A percentile compares a stretch with the other conserved stretches of the same genome.
These are phyloP conservation scores for Homarus gammarus DNA, from an alignment of 2,888 invertebrate genomes.

Conservation along the genomic window DNA sequence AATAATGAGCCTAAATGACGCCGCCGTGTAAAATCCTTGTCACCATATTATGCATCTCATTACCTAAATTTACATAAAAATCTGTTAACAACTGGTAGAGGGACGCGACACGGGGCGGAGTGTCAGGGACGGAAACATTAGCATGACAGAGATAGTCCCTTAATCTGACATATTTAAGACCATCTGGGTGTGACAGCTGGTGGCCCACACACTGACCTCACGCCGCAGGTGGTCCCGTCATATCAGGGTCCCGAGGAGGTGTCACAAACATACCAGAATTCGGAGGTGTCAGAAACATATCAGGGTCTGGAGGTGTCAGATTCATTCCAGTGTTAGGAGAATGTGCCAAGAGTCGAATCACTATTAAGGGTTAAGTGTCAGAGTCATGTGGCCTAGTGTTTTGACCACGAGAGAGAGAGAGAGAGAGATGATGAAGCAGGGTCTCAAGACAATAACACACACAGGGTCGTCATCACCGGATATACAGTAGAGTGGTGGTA, in stretches of 20 bases:
- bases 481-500: neutral
- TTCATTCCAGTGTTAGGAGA: too few species aligned
- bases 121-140: neutral
- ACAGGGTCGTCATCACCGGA: neutral
- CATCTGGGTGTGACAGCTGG: neutral
- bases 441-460: neutral
- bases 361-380: too few species aligned
- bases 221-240: too few species aligned
- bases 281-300: too few species aligned
- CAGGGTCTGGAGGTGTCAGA: too few species aligned
- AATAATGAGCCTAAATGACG: constrained; percentile 9
- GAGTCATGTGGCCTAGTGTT: too few species aligned
- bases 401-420: constrained; percentile 36
- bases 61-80: constrained; percentile 45
- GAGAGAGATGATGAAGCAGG: constrained; percentile 21
- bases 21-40: neutral
- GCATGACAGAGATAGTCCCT: neutral
- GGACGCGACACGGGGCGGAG: neutral
- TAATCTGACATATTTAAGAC: neutral
- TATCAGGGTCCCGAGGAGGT: too few species aligned
- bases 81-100: constrained; percentile 23
- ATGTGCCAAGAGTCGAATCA: too few species aligned
- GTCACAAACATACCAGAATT: too few species aligned
- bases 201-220: too few species aligned
- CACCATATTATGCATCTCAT: constrained; percentile 24